Evolutionary conservation across 2,113 vertebrate species (phyloP), one percentile per base, ranked within the genome.

Genomic region (Tamias sibiricus): DNA sequence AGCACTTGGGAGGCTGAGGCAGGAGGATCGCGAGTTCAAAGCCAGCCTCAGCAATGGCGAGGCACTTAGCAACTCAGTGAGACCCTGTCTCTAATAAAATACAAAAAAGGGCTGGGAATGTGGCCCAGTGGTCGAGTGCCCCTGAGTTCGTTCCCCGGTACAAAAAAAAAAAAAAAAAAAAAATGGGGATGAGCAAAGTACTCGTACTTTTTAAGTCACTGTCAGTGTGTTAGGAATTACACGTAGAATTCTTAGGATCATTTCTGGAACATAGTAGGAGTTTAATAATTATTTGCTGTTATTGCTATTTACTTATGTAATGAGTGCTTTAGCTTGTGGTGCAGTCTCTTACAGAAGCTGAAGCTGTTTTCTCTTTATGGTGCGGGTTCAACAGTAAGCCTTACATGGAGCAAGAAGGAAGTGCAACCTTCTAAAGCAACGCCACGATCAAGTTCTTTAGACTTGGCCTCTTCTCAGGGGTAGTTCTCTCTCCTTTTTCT

Each of bases 401-500:
- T 77, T 59, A 2, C 7, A 24, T 32, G 9, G 59, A 16, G 24
- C 81, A 52, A 94, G 49, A 87, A 84, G 42, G n/a, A 91, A 79
- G n/a, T 40, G 28, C 12, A 87, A 74, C 26, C 28, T 91, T 92
- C 64, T 44, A 62, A 82, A 49, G 28, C 6, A 9, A 84, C 30
- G 54, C 81, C 87, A 82, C 19, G 68, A 42, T 92, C 59, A 57
- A 87, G 75, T 91, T 92, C 52, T 91, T 93, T 57, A 88, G 24
- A 88, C 13, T 82, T 76, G 44, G 76, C 37, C 20, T 94, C 90
- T 95, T 75, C 59, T 90, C 54, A 22, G 49, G 80, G 16, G 44
- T 85, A 76, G 64, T 90, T 94, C 57, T 82, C 83, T 82, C 80
- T 80, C 47, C 49, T 72, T 93, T 85, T 90, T 44, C 80, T 91